Conservation (phyloP, 2,797 vertebrate genomes). For the Amblyraja radiata region DNA sequence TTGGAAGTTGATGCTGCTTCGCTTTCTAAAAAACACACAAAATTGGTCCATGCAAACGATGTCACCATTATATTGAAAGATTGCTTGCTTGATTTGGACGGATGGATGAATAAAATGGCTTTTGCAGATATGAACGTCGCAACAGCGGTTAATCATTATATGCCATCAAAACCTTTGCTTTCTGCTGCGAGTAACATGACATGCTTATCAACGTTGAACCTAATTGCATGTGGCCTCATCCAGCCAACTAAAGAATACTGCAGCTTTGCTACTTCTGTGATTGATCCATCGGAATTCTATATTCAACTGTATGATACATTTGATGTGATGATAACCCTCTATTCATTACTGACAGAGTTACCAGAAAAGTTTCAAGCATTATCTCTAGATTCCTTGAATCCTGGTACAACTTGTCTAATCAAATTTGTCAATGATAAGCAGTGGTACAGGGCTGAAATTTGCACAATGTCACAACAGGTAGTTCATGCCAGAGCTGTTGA, state of each 20-base stretch:
- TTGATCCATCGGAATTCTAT: constrained; percentile 68
- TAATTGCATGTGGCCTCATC: constrained; percentile 52
- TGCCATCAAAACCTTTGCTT: background rate
- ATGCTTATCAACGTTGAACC: constrained; percentile 40
- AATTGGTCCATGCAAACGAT: background rate
- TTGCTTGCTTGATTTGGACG: background rate
- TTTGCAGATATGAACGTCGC: background rate
- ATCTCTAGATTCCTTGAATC: constrained; percentile 51
- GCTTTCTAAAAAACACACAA: constrained; percentile 43
- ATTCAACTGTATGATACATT: constrained; percentile 64
- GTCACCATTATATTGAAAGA: background rate
- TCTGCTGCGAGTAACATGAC: background rate
- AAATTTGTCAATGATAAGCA: constrained; percentile 55
- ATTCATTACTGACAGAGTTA: constrained; percentile 58
- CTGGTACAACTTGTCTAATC: constrained; percentile 65
- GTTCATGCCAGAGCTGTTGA: constrained; percentile 66
- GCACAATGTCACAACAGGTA: constrained; percentile 46
- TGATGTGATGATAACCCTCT: constrained; percentile 56
- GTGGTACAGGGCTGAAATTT: constrained; percentile 75
- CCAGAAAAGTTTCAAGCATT: constrained; percentile 54
- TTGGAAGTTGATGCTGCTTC: constrained; percentile 60
- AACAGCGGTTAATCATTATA: background rate
- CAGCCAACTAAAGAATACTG: constrained; percentile 51
- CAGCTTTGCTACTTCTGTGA: constrained; percentile 60
- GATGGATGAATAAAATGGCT: background rate